phyloP scores from a whole-genome alignment of 2,888 invertebrate genomes.

The Cynaeus angustus region DNA sequence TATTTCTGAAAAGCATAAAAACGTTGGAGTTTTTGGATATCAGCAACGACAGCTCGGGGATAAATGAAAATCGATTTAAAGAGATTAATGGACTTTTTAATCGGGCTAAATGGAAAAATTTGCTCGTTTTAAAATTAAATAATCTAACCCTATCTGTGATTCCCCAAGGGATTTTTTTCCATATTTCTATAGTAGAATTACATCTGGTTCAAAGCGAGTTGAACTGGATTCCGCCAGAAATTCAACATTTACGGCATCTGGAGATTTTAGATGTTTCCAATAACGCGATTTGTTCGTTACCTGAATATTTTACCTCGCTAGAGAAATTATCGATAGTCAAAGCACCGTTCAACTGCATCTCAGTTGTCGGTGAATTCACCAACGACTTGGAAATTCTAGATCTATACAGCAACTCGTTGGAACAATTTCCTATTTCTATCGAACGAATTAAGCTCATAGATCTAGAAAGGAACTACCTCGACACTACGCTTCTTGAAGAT shows the following conservation, averaged over 20 bases:
- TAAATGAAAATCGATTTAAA: slow-evolving; percentile 25
- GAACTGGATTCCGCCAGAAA: slow-evolving; percentile 31
- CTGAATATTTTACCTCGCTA: slow-evolving; percentile 17
- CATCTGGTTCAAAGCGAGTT: slow-evolving; percentile 35
- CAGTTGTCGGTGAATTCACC: slow-evolving; percentile 7
- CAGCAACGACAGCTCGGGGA: slow-evolving; percentile 12
- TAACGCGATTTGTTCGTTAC: slow-evolving; percentile 36
- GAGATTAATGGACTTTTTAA: slow-evolving; percentile 29
- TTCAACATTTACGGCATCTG: slow-evolving; percentile 38
- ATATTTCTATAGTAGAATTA: slow-evolving; percentile 25
- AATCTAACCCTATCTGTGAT: slow-evolving; percentile 30
- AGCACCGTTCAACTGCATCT: slow-evolving; percentile 26
- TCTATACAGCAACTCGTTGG: slow-evolving; percentile 46
- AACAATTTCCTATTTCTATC: slow-evolving; percentile 18
- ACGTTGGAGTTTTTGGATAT: slow-evolving; percentile 36
- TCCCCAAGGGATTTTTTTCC: slow-evolving; percentile 30
- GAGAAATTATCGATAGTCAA: slow-evolving; percentile 27
- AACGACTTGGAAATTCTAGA: slow-evolving; percentile 39
- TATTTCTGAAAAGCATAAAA: slow-evolving; percentile 25
- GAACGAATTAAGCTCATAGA: slow-evolving; percentile 24
- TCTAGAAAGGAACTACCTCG: slow-evolving; percentile 43
- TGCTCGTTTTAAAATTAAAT: slow-evolving; percentile 37
- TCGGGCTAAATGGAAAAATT: slow-evolving; percentile 13
- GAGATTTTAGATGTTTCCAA: slow-evolving; percentile 30
- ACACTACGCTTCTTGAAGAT: neutral